Evolutionary conservation across 1,140 invertebrate genomes (phyloP), one percentile per base, ranked within the genome.

Genomic region (Argopecten irradians): DNA sequence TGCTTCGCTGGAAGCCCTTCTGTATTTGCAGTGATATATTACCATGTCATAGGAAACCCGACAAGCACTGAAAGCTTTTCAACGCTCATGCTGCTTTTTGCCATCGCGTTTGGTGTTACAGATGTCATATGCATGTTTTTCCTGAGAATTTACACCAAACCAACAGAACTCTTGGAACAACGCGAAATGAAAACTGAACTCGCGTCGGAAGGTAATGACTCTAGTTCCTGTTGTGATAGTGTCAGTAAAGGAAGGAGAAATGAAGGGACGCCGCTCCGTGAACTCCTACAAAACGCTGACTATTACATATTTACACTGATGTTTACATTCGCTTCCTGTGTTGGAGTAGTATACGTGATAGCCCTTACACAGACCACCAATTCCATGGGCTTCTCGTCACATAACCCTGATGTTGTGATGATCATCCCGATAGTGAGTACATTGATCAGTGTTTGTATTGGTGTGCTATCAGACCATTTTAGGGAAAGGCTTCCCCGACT

Each of bases 1-100:
- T 91, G 86, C 22, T 91, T 91, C 83, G 86, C 91, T 5, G 91
- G 90, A 41, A 89, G 91, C 82, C 91, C 92, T 3, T 88, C 89
- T 13, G 35, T 91, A 0, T 90, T 88, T 87, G 87, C 88, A 14
- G 84, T 55, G 0, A 43, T 92, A 13, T 92, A 91, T 85, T 89
- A 90, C 34, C 32, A 86, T 32, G 39, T 87, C 0, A 32, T 89
- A 34, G 41, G 34, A 19, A 39, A 46, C 28, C 33, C 39, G 22
- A 33, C 36, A 16, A 28, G n/a, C 9, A 34, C 5, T 16, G 82
- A 55, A 41, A 83, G 84, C 32, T 86, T 89, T 41, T 83, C 41
- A 0, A 91, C 86, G 32, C 91, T 91, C 36, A 87, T 92, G 39
- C 82, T 92, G 0, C 36, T 91, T 8, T 90, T 91, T 84, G 91